These are phyloP conservation scores for Petrocephalus zakoni DNA, from an alignment of 2,113 vertebrate genomes.

Conservation along the genomic window DNA sequence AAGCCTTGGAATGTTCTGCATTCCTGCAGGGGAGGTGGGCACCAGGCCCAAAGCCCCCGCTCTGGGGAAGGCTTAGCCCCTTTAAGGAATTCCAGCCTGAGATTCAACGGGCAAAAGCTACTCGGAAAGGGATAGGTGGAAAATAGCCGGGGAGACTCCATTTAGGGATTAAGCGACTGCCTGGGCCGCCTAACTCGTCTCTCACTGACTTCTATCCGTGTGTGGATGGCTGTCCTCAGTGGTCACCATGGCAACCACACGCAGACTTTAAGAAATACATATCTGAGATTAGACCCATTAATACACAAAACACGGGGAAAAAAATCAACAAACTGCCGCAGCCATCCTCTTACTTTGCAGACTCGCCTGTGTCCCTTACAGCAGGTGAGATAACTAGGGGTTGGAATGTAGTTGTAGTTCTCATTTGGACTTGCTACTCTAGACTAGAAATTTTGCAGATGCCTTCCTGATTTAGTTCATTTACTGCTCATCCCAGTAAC, in stretches of 20 bases:
- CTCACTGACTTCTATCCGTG: not conserved
- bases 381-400: not conserved
- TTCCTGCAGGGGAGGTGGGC: constrained; percentile 39
- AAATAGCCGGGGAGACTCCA: constrained; percentile 29
- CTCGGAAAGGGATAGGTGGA: constrained; percentile 32
- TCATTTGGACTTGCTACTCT: not conserved
- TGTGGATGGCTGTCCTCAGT: not conserved
- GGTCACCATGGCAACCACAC: constrained; percentile 10
- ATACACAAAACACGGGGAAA: not conserved
- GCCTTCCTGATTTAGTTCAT: not conserved
- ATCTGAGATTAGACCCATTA: not conserved
- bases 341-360: not conserved
- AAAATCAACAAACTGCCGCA: not conserved
- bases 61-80: constrained; percentile 37
- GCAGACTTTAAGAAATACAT: not conserved
- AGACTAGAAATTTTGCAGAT: not conserved
- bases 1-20: constrained; percentile 43
- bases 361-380: not conserved
- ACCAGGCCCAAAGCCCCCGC: constrained; percentile 45
- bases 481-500: not conserved
- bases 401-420: not conserved
- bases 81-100: constrained; percentile 26
- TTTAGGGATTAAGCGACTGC: not conserved
- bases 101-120: not conserved
- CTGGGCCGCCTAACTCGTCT: not conserved